Conservation (phyloP, 2,888 invertebrate genomes). For the Luperina nickerlii region DNA sequence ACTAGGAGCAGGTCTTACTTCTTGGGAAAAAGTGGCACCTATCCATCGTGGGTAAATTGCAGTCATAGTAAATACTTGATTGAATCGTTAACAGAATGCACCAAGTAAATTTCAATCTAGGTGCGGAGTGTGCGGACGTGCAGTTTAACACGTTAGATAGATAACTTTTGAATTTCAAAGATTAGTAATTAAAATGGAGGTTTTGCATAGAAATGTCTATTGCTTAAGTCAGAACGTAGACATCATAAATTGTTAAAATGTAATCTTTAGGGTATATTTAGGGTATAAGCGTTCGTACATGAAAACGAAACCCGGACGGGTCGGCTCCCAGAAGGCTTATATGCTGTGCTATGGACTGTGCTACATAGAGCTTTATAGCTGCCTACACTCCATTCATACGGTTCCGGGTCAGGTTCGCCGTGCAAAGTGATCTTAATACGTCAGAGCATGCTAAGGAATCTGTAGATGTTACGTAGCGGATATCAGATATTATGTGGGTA, state of each 20-base stretch:
- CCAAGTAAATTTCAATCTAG: background rate
- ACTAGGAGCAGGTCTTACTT: background rate
- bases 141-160: background rate
- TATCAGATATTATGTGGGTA: slow-evolving; percentile 20
- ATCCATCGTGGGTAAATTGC: background rate
- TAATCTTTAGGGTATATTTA: background rate
- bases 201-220: background rate
- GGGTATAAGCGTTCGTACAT: background rate
- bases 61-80: slow-evolving; percentile 12
- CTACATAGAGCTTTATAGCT: background rate
- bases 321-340: background rate
- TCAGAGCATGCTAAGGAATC: slow-evolving; percentile 10
- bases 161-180: background rate
- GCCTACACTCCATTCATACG: background rate
- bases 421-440: slow-evolving; percentile 4
- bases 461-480: slow-evolving; percentile 19
- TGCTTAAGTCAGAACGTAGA: background rate
- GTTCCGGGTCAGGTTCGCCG: background rate
- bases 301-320: background rate
- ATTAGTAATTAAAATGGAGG: background rate
- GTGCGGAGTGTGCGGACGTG: slow-evolving; percentile 25
- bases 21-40: slow-evolving; percentile 7
- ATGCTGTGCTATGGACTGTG: background rate
- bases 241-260: background rate
- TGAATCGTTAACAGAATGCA: background rate